phyloP scores from a whole-genome alignment of 2,797 vertebrate genomes.

The Apogon talboti region DNA sequence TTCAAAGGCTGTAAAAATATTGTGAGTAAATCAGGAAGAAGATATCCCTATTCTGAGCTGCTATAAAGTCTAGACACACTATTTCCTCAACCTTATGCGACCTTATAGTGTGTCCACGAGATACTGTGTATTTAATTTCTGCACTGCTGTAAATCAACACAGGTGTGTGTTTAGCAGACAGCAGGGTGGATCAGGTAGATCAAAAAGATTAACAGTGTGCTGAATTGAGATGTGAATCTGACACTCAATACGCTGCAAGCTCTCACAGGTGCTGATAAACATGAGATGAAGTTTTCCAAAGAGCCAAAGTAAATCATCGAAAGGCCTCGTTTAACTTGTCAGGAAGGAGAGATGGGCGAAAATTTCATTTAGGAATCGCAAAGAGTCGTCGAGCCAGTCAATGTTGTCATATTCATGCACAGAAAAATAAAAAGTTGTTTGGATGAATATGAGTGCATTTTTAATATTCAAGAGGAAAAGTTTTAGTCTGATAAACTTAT shows the following conservation, averaged over 20 bases:
- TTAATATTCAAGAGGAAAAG: conserved; percentile 18
- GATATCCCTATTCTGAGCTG: conserved; percentile 45
- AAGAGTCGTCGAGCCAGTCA: background rate
- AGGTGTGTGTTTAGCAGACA: conserved; percentile 61
- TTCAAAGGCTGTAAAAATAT: conserved; percentile 58
- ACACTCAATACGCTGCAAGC: conserved; percentile 35
- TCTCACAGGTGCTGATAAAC: conserved; percentile 37
- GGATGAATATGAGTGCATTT: conserved; percentile 10
- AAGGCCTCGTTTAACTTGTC: conserved; percentile 17
- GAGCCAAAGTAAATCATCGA: conserved; percentile 28
- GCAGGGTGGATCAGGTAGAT: conserved; percentile 61
- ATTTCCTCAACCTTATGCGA: conserved; percentile 57
- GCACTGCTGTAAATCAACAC: conserved; percentile 54
- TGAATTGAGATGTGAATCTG: conserved; percentile 50
- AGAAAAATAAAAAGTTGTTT: background rate
- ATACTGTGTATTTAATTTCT: conserved; percentile 53
- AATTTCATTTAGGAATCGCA: conserved; percentile 3
- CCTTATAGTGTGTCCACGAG: conserved; percentile 43
- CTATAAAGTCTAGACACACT: conserved; percentile 59
- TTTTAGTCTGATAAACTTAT: conserved; percentile 19
- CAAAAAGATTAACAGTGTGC: conserved; percentile 60
- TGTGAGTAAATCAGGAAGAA: conserved; percentile 69
- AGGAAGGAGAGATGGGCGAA: conserved; percentile 8
- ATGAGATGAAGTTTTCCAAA: conserved; percentile 33
- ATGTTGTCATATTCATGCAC: background rate